These are phyloP conservation scores for Oligia fasciuncula DNA, from an alignment of 2,888 invertebrate species.

Conservation along the genomic window DNA sequence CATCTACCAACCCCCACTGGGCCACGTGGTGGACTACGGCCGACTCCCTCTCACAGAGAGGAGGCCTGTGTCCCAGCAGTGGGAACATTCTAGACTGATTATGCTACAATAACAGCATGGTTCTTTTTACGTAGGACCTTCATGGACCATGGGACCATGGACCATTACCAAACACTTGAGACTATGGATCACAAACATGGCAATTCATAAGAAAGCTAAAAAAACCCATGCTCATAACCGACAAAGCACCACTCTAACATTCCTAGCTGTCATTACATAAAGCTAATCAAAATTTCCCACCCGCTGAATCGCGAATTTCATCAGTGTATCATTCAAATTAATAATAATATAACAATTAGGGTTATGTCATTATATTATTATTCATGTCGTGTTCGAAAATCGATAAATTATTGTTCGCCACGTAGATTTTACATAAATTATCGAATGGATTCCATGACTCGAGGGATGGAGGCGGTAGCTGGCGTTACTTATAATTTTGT, in stretches of 20 bases:
- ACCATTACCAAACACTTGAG: neutral
- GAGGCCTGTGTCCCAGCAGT: neutral
- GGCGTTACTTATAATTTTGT: slow-evolving; percentile 45
- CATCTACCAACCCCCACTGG: neutral
- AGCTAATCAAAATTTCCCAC: slow-evolving; percentile 41
- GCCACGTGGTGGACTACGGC: neutral
- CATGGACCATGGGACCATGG: neutral
- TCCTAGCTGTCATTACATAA: slow-evolving; percentile 8
- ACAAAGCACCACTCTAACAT: neutral
- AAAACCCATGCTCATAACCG: neutral
- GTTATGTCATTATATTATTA: slow-evolving; percentile 58
- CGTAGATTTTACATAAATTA: slow-evolving; percentile 66
- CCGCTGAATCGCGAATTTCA: slow-evolving; percentile 37
- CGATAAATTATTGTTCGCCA: slow-evolving; percentile 71
- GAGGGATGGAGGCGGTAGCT: slow-evolving; percentile 20
- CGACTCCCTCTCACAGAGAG: neutral
- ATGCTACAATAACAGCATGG: neutral
- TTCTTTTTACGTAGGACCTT: neutral
- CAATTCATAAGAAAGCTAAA: neutral
- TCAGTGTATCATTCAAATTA: slow-evolving; percentile 53
- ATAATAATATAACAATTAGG: slow-evolving; percentile 59
- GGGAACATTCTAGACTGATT: neutral
- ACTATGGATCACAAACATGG: neutral
- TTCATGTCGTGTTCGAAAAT: slow-evolving; percentile 65
- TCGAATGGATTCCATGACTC: slow-evolving; percentile 42